Evolutionary conservation across 2,888 invertebrate species (phyloP).

Genomic region (Ornithoptera priamus): DNA sequence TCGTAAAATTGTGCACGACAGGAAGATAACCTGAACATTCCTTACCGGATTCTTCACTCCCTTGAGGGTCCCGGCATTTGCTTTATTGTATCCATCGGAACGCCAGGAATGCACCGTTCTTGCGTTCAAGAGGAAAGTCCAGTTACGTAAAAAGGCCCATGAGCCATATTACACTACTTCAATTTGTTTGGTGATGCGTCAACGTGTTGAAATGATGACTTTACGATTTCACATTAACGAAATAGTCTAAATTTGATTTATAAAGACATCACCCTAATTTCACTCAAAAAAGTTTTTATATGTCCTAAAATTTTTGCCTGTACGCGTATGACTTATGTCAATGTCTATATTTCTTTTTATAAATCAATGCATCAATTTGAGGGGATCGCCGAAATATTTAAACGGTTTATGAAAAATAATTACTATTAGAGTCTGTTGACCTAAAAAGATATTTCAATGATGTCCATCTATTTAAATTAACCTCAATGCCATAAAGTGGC

Average conservation of each 20-base stretch:
- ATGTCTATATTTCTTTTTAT: not conserved
- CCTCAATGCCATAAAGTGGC: slow-evolving; percentile 35
- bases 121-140: slow-evolving; percentile 53
- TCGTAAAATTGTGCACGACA: slow-evolving; percentile 34
- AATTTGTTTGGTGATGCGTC: slow-evolving; percentile 43
- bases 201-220: slow-evolving; percentile 28
- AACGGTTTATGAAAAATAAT: not conserved
- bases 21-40: slow-evolving; percentile 56
- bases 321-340: not conserved
- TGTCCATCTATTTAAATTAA: slow-evolving; percentile 41
- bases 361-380: not conserved
- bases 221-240: not conserved
- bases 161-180: slow-evolving; percentile 32
- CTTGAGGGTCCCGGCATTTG: slow-evolving; percentile 50
- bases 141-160: slow-evolving; percentile 41
- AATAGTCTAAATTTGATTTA: not conserved
- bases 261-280: not conserved
- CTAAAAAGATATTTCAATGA: slow-evolving; percentile 34
- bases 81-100: slow-evolving; percentile 55
- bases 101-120: slow-evolving; percentile 56
- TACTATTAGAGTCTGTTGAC: slow-evolving; percentile 28
- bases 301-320: not conserved
- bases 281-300: not conserved
- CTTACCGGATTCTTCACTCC: slow-evolving; percentile 60
- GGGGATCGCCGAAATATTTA: not conserved